Percentiles rank a stretch among this genome's conserved stretches.
Evolutionary conservation across 2,888 invertebrate species (phyloP).

Genomic region (Pheosia tremula): DNA sequence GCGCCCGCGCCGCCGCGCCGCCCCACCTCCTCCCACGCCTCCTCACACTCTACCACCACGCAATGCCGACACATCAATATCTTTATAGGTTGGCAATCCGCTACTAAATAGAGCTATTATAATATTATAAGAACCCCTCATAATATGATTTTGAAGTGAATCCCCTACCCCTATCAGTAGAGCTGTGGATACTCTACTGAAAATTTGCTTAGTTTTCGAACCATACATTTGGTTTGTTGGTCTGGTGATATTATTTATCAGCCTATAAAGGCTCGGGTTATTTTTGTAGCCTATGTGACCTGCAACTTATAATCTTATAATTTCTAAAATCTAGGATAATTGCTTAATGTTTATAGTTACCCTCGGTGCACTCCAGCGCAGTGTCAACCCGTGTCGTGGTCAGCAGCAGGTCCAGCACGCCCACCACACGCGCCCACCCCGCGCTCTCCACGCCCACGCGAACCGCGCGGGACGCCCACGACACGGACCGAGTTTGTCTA

Average conservation of each 20-base stretch:
- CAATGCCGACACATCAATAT: neutral
- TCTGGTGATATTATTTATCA: too few relatives aligned
- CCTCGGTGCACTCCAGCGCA: constrained; percentile 70
- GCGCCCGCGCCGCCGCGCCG: constrained; percentile 59
- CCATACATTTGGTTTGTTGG: too few relatives aligned
- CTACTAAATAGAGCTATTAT: too few relatives aligned
- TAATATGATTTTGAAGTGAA: too few relatives aligned
- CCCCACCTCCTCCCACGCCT: constrained; percentile 72
- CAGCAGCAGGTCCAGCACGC: constrained; percentile 61
- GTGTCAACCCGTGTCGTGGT: constrained; percentile 53
- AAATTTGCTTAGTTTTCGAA: too few relatives aligned
- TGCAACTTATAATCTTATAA: too few relatives aligned
- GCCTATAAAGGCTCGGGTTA: too few relatives aligned
- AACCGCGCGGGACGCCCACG: constrained; percentile 65
- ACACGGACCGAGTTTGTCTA: constrained; percentile 72
- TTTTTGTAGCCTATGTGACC: too few relatives aligned
- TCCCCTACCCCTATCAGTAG: too few relatives aligned
- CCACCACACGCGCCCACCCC: constrained; percentile 58
- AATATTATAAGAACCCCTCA: too few relatives aligned
- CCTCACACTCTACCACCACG: constrained; percentile 49
- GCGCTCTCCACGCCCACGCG: constrained; percentile 42
- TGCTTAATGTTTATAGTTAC: constrained; percentile 34
- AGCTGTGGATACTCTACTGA: too few relatives aligned
- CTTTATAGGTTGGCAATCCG: too few relatives aligned
- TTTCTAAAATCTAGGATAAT: neutral